Evolutionary conservation across 2,888 invertebrate species (phyloP).

Genomic region (Scelioninae gen. 2): DNA sequence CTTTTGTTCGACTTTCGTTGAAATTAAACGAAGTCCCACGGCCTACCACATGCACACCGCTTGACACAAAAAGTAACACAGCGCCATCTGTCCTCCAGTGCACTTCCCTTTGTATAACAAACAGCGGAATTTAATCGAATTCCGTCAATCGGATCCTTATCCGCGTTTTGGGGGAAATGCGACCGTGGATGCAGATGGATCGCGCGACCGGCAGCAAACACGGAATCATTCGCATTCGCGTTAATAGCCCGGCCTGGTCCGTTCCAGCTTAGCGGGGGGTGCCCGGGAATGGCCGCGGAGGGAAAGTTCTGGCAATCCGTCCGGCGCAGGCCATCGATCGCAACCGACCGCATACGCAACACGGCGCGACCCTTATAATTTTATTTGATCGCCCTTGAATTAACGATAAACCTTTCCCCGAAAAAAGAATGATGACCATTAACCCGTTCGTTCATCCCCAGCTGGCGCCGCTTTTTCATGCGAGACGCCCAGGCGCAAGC

Average conservation of each 20-base stretch:
- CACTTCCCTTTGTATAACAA: neutral
- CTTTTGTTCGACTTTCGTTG: too few species aligned
- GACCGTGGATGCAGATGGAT: constrained; percentile 29
- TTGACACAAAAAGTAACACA: too few species aligned
- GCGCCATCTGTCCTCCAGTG: too few species aligned
- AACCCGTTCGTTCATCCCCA: constrained; percentile 53
- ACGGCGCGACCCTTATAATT: constrained; percentile 61
- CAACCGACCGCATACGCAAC: constrained; percentile 54
- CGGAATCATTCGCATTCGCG: constrained; percentile 67
- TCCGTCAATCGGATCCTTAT: constrained; percentile 13
- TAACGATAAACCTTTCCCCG: constrained; percentile 56
- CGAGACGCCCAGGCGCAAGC: constrained; percentile 37
- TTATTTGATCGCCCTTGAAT: constrained; percentile 63
- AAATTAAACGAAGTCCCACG: too few species aligned
- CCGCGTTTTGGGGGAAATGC: neutral
- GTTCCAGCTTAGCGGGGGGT: constrained; percentile 48
- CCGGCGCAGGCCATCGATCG: constrained; percentile 60
- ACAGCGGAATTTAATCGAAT: neutral
- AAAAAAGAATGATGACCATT: constrained; percentile 59
- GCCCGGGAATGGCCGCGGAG: constrained; percentile 52
- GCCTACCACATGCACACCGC: too few species aligned
- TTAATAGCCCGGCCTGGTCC: constrained; percentile 66
- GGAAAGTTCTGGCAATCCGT: constrained; percentile 52
- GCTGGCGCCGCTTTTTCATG: constrained; percentile 38
- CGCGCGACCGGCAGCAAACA: constrained; percentile 65